Percentiles rank a stretch among this genome's conserved stretches.
phyloP scores from a whole-genome alignment of 2,797 vertebrate genomes.

The Clarias laeviceps region DNA sequence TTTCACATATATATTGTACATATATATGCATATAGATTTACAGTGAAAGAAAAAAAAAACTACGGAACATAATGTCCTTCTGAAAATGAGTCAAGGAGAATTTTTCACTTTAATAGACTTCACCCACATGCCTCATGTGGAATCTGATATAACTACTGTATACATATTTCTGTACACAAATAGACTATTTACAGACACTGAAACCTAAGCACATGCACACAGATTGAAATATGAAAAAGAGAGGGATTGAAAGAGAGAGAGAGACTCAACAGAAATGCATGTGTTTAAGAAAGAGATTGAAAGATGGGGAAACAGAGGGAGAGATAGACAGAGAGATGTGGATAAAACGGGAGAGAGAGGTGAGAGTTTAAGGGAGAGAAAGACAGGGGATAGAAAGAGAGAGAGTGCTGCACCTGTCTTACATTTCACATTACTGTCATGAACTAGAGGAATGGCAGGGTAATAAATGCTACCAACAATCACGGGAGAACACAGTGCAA shows the following conservation, averaged over 20 bases:
- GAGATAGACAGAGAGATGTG: background rate
- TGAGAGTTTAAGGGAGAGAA: background rate
- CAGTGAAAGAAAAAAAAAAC: constrained; percentile 37
- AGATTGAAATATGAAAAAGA: constrained; percentile 40
- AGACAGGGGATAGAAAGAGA: constrained; percentile 37
- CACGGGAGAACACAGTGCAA: constrained; percentile 46
- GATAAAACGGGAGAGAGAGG: background rate
- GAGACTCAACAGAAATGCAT: constrained; percentile 3
- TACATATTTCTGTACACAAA: constrained; percentile 56
- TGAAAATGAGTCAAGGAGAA: constrained; percentile 35
- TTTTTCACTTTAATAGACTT: constrained; percentile 46
- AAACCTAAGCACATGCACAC: constrained; percentile 60
- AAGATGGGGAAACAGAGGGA: constrained; percentile 3
- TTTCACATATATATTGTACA: constrained; percentile 51
- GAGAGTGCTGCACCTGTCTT: constrained; percentile 54
- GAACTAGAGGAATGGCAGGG: constrained; percentile 43
- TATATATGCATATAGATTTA: constrained; percentile 56
- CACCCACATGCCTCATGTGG: constrained; percentile 53
- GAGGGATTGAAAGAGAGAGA: constrained; percentile 13
- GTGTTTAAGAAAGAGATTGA: background rate
- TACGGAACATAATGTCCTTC: constrained; percentile 39
- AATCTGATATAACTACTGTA: constrained; percentile 51
- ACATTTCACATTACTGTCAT: constrained; percentile 57
- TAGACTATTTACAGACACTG: constrained; percentile 47
- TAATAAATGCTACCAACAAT: constrained; percentile 46